Base-by-base conservation (phyloP, 2,888 invertebrate genomes). In the Morpho achilles region DNA sequence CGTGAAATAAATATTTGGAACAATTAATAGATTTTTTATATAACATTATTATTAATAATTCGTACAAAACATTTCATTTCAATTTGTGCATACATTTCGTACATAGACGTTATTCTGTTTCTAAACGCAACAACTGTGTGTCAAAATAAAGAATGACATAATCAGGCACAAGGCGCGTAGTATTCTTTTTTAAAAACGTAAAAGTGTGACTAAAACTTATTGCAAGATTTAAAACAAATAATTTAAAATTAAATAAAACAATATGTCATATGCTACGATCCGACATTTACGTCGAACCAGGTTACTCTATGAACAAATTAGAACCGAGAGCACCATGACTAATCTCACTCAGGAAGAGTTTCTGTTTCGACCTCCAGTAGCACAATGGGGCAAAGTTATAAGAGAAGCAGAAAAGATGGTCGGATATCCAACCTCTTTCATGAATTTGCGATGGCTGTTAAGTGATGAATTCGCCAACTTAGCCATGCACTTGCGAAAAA, bases 401-500 rank as follows among this genome's bases (percentile, higher is more conserved):
- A 83, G 81, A 69, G 90, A 91, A 74, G 91, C 91, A 47, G 91
- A 91, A 63, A 90, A 89, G 67, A 85, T 91, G 65, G 91, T 91
- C 56, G 89, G 91, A 69, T 86, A 93, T 81, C 92, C 93, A 65
- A 92, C 93, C 76, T 92, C 92, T 63, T 92, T 91, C 71, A 91
- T 91, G 88, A 92, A 91, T 75, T 82, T 92, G 70, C 83, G 92
- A 80, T 93, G 93, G 93, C 80, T 92, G 70, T 86, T 92, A 67
- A 92, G 92, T 76, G 93, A 93, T 75, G 93, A 93, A 87, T 92
- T 93, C 73, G 92, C 92, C 61, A 93, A 93, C 87, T 80, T 92
- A 71, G 91, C 91, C 47, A 82, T 90, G 85, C 90, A 91, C 78
- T 80, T 91, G 61, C 82, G 91, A 8, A 91, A 91, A 79, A 84